Evolutionary conservation across 2,113 vertebrate genomes (phyloP), one percentile per base, ranked within the genome.

Genomic region (Brevimyrus niger): DNA sequence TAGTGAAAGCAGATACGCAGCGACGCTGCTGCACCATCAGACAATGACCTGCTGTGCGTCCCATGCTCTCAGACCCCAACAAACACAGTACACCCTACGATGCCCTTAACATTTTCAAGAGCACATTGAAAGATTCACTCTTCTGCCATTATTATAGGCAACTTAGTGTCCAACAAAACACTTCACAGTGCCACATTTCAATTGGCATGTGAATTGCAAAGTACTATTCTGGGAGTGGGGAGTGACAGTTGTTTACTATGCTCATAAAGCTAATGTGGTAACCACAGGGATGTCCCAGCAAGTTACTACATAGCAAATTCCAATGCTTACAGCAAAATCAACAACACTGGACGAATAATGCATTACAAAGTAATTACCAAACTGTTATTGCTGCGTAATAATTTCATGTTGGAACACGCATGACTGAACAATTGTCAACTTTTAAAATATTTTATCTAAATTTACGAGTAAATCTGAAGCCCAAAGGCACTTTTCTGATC

Each of bases 261-360:
- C 88, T 55, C 73, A 89, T 89, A 89, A 89, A 82, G 48, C 88
- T 80, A 83, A 80, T 53, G 89, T n/a, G 19, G 89, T 61, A 55
- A 88, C 89, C 89, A 47, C 89, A 90, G 69, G 50, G 87, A 90
- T 53, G 27, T 50, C 83, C 89, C 55, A 84, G 88, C 89, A 88
- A 88, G 89, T 90, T 35, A 85, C 76, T 88, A 61, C 89, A 90
- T 87, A 61, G 89, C 53, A 48, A 87, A 88, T 69, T 88, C 89
- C 87, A 42, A 65, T 19, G 27, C 76, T 50, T 23, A 61, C 76
- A 65, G 87, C 51, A 88, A 50, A 51, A 31, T 86, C 87, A 90
- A 88, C 89, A 88, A 27, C 53, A n/a, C 27, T 69, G 76, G 82
- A 84, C 55, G 31, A 90, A 85, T 17, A 88, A 48, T 73, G 53